Evolutionary conservation across 1,140 invertebrate species (phyloP).

Genomic region (Lysiphlebus fabarum): DNA sequence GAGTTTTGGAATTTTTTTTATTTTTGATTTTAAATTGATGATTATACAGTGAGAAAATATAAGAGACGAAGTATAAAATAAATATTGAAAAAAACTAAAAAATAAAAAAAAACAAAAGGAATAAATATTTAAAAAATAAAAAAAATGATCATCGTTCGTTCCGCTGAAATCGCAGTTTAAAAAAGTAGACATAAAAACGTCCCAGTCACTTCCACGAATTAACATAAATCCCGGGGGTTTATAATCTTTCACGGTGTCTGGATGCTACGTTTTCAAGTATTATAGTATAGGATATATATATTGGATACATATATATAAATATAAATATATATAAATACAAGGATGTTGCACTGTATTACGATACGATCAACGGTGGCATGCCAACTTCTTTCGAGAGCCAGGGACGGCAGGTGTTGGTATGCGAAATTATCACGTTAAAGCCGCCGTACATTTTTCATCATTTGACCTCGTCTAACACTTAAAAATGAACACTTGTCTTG

Average conservation of each 20-base stretch:
- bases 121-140: no score
- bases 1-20: no score
- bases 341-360: constrained; percentile 23
- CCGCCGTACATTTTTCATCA: constrained; percentile 39
- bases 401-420: constrained; percentile 48
- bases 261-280: constrained; percentile 10
- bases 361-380: constrained; percentile 44
- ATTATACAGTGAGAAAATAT: no score
- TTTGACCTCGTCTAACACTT: constrained; percentile 21
- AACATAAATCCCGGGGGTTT: constrained; percentile 52
- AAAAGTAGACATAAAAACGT: neutral
- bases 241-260: constrained; percentile 42
- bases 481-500: no score
- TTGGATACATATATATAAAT: neutral
- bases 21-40: no score
- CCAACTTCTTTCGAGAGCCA: constrained; percentile 32
- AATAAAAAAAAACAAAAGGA: no score
- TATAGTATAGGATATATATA: constrained; percentile 9
- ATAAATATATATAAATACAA: neutral
- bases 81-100: no score
- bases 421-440: constrained; percentile 47
- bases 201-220: constrained; percentile 43
- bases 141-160: constrained; percentile 4
- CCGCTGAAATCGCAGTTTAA: neutral
- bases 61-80: no score